Base-by-base conservation (phyloP, 2,797 vertebrate genomes). In the Myotis vivesi region DNA sequence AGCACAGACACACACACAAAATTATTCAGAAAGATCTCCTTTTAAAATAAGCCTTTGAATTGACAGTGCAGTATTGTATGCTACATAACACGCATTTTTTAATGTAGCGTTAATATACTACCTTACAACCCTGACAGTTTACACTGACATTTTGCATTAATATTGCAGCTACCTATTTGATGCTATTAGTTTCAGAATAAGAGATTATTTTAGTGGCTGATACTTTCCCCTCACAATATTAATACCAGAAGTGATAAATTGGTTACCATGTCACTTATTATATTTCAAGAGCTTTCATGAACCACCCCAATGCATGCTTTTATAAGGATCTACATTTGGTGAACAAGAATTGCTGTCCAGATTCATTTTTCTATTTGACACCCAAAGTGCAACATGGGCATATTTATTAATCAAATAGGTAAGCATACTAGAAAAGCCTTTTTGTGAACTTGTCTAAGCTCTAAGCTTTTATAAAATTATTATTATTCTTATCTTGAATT, bases 321-420 rank as follows among this genome's bases (percentile, higher is more conserved):
- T 96, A 90, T 95, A 92, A 97, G 59, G 51, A 68, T 72, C 17
- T 98, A 86, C 59, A 84, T 86, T 95, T 91, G 46, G 44, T 95
- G 76, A 96, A 92, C 33, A 97, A 94, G 46, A 86, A 92, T 8
- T 92, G 64, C 38, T 95, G 30, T 94, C 94, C 33, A 87, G 71
- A 96, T 95, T 97, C 5, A 95, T 97, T 98, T 97, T 96, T 97
- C 91, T 97, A 69, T 90, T 92, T 97, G 97, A 97, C 94, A 87
- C 15, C 38, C 30, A 72, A 96, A 97, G 97, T 77, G 64, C 59
- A 96, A 79, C 68, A 5, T 82, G 62, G 41, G 79, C 49, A 90
- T 46, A 91, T 33, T 97, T 98, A 97, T 96, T 96, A 97, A 98
- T 96, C 82, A 97, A 94, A 86, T 9, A 16, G 90, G 97, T 96